These are phyloP conservation scores for Ctenosaura bakeri DNA, from an alignment of 2,797 vertebrate genomes.

Conservation along the genomic window DNA sequence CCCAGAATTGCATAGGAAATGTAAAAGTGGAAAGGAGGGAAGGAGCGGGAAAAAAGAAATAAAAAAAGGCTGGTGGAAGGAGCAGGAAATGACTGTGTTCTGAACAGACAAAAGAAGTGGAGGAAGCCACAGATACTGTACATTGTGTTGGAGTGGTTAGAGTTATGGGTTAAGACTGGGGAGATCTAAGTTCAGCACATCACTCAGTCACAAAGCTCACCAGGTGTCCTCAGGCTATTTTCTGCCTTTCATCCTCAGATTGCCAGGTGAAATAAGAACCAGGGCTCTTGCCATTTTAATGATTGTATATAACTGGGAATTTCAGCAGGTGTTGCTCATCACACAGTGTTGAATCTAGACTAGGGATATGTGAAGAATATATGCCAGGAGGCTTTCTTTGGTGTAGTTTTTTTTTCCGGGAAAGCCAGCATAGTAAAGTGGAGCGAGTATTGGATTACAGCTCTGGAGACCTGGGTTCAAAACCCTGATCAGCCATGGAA, in stretches of 20 bases:
- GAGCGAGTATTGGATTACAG: too few species aligned
- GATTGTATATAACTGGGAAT: too few species aligned
- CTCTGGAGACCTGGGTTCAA: too few species aligned
- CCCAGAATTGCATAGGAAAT: slow-evolving; percentile 40
- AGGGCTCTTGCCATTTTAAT: too few species aligned
- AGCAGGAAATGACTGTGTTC: not conserved
- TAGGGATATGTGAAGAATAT: too few species aligned
- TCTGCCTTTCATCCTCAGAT: not conserved
- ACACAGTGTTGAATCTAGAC: not conserved
- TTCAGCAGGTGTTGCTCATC: too few species aligned
- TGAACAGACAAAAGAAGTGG: not conserved
- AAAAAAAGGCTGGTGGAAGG: not conserved
- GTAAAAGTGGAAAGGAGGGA: not conserved
- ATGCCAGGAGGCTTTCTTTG: too few species aligned
- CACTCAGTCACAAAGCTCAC: not conserved
- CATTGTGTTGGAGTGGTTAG: not conserved
- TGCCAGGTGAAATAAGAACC: too few species aligned
- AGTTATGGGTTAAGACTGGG: not conserved
- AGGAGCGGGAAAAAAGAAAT: not conserved
- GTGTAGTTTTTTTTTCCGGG: too few species aligned
- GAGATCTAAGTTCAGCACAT: not conserved
- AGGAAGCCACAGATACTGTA: not conserved
- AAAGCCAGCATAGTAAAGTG: too few species aligned
- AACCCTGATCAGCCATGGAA: too few species aligned
- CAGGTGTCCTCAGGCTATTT: not conserved